Conservation (phyloP, 2,113 vertebrate species). For the Pseudonaja textilis region DNA sequence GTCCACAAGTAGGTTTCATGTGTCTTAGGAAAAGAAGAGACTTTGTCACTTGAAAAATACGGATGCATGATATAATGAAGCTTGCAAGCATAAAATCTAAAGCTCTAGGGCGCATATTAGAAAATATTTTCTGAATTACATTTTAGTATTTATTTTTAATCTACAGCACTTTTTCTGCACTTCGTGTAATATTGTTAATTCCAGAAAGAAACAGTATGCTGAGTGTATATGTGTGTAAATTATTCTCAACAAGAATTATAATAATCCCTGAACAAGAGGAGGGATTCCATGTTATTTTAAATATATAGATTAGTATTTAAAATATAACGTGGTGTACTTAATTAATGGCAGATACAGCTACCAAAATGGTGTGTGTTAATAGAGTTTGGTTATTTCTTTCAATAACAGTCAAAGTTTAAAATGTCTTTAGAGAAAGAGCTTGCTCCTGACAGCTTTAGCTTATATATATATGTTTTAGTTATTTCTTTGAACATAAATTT, state of each 20-base stretch:
- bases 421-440: not conserved
- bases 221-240: not conserved
- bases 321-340: not conserved
- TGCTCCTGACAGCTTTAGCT: not conserved
- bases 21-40: not conserved
- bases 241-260: not conserved
- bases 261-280: not conserved
- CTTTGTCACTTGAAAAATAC: not conserved
- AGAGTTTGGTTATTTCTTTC: not conserved
- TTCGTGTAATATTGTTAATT: not conserved
- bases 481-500: not conserved
- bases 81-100: not conserved
- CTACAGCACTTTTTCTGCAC: not conserved
- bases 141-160: not conserved
- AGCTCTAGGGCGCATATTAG: not conserved
- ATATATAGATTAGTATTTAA: not conserved
- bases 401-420: not conserved
- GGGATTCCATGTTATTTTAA: not conserved
- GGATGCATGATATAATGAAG: not conserved
- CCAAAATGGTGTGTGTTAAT: not conserved
- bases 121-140: not conserved
- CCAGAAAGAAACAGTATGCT: not conserved
- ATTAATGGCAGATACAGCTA: not conserved
- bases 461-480: not conserved
- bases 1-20: not conserved